A percentile compares a stretch with the other conserved stretches of the same genome.
phyloP scores from a whole-genome alignment of 2,113 vertebrate genomes.

The Zosterops borbonicus region DNA sequence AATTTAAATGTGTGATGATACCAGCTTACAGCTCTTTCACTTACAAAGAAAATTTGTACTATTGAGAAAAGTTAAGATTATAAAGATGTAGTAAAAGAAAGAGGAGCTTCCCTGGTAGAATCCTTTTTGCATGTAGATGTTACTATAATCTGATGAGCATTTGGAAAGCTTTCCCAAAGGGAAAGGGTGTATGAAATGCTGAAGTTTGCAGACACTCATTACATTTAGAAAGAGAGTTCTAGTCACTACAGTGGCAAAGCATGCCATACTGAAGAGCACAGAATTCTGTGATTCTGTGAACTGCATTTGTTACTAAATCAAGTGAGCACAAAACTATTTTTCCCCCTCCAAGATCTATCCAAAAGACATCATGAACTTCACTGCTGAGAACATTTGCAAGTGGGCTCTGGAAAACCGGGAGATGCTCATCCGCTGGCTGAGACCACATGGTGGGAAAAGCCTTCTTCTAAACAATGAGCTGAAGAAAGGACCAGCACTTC shows the following conservation, averaged over 20 bases:
- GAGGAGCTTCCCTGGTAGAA: neutral
- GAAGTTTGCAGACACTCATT: neutral
- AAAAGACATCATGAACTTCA: constrained; percentile 82
- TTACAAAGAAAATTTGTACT: neutral
- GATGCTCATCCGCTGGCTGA: constrained; percentile 86
- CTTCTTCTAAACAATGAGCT: constrained; percentile 88
- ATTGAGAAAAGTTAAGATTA: neutral
- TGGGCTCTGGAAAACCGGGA: constrained; percentile 91
- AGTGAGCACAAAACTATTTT: neutral
- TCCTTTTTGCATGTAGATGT: neutral
- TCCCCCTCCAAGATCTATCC: constrained; percentile 83
- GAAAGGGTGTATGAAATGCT: neutral
- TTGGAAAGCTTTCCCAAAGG: neutral
- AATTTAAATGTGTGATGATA: neutral
- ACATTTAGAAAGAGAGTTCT: neutral
- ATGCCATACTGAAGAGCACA: neutral
- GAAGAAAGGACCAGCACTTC: constrained; percentile 90
- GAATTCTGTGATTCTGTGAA: neutral
- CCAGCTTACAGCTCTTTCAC: neutral
- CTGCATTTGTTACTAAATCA: neutral
- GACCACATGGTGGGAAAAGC: constrained; percentile 90
- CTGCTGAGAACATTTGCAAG: constrained; percentile 85
- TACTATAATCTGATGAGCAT: neutral
- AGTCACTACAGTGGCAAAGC: neutral
- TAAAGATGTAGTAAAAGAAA: neutral